These are phyloP conservation scores for Cremastinae sp. DNA, from an alignment of 2,888 invertebrate genomes.

Conservation along the genomic window DNA sequence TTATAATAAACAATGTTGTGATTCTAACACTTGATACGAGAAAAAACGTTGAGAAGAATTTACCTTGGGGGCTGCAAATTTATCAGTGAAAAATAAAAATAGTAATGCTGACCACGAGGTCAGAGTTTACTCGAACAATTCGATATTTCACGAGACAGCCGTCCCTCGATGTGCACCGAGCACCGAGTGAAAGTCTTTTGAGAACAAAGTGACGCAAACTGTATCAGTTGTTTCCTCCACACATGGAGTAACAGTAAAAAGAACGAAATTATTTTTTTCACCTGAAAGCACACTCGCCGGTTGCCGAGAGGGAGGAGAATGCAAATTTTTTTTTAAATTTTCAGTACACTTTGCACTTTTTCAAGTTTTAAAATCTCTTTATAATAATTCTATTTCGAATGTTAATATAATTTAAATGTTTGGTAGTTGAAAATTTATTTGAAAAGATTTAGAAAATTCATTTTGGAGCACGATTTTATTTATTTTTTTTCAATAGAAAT, in stretches of 20 bases:
- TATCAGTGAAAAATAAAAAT: conserved; percentile 12
- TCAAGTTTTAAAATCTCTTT: no score
- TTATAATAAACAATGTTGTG: neutral
- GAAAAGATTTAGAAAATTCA: no score
- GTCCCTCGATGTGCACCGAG: neutral
- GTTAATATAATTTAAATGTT: no score
- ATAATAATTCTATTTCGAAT: no score
- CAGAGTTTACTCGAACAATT: conserved; percentile 27
- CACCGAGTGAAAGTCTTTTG: conserved; percentile 38
- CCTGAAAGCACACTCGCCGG: conserved; percentile 26
- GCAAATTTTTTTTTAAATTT: conserved; percentile 17
- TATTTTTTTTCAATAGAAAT: no score
- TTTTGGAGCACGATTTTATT: no score
- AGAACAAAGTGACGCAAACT: conserved; percentile 40
- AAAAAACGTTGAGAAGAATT: conserved; percentile 3
- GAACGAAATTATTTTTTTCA: conserved; percentile 41
- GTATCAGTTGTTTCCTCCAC: conserved; percentile 36
- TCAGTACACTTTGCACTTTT: no score
- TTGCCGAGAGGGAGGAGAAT: conserved; percentile 15
- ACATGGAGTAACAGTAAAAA: conserved; percentile 13
- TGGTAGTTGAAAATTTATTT: no score
- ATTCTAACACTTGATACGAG: neutral
- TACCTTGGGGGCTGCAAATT: conserved; percentile 29
- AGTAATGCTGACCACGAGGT: conserved; percentile 27
- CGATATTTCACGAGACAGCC: conserved; percentile 27